Percentiles rank a stretch among this genome's conserved stretches.
Conservation (phyloP, 2,113 vertebrate species). For the Silurus asotus region DNA sequence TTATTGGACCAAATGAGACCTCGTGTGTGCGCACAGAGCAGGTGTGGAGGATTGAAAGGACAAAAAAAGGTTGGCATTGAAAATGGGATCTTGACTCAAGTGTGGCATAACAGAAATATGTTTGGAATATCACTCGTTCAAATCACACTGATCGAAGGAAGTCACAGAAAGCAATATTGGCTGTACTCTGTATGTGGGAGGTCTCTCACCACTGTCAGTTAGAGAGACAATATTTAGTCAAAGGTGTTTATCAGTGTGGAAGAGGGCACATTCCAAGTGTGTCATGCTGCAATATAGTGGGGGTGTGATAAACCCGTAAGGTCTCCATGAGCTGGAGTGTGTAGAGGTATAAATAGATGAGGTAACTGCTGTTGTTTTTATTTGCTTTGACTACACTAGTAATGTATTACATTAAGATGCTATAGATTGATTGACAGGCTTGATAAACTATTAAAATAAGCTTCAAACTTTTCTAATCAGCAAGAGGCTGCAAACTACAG, state of each 20-base stretch:
- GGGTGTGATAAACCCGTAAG: background rate
- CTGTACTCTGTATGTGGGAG: background rate
- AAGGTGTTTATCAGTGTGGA: background rate
- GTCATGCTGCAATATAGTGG: background rate
- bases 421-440: background rate
- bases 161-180: background rate
- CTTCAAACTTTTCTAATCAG: background rate
- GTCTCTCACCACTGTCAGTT: too few relatives aligned
- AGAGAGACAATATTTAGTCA: background rate
- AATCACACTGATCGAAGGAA: background rate
- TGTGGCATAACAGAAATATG: slow-evolving; percentile 9
- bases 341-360: background rate
- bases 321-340: background rate
- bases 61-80: background rate
- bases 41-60: background rate
- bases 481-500: background rate
- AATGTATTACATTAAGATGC: background rate
- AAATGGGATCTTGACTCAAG: background rate
- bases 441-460: background rate
- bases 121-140: background rate
- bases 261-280: background rate
- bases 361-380: background rate
- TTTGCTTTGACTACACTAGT: background rate
- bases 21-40: background rate
- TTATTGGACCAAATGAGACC: background rate